Conservation (phyloP, 1,140 invertebrate genomes). For the Pogonognathellus flavescens region DNA sequence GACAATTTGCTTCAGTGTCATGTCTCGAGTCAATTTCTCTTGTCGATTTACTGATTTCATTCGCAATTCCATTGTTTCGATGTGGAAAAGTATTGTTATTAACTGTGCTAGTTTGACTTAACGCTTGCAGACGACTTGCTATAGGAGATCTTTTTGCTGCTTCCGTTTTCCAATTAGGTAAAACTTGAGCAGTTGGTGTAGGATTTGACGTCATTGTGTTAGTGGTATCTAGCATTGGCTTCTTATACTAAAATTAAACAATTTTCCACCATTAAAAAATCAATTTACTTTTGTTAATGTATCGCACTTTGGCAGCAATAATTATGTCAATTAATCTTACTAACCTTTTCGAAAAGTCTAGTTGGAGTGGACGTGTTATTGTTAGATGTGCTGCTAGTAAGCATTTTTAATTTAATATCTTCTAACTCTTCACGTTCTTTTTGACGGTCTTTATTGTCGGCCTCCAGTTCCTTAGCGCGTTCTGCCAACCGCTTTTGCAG, state of each 20-base stretch:
- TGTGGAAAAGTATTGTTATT: constrained; percentile 7
- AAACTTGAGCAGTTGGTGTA: constrained; percentile 33
- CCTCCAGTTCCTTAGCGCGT: constrained; percentile 91
- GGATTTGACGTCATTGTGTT: constrained; percentile 51
- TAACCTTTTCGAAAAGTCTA: constrained; percentile 57
- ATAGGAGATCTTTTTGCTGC: constrained; percentile 56
- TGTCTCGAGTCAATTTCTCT: background rate
- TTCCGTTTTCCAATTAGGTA: constrained; percentile 48
- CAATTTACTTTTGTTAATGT: background rate
- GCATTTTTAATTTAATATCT: constrained; percentile 86
- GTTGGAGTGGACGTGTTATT: constrained; percentile 56
- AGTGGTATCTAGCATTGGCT: constrained; percentile 64
- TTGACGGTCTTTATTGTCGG: constrained; percentile 88
- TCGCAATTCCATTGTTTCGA: constrained; percentile 27
- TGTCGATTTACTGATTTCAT: constrained; percentile 7
- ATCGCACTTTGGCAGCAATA: too few relatives aligned
- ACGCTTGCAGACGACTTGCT: constrained; percentile 53
- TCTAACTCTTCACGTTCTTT: constrained; percentile 94
- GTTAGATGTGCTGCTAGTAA: constrained; percentile 78
- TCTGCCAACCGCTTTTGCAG: constrained; percentile 89
- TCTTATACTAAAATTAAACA: constrained; percentile 60
- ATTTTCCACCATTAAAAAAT: too few relatives aligned
- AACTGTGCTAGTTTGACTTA: constrained; percentile 41
- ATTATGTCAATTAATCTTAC: too few relatives aligned
- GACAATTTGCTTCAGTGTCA: constrained; percentile 18